phyloP scores from a whole-genome alignment of 2,797 vertebrate species.

The Petrocephalus sullivani region DNA sequence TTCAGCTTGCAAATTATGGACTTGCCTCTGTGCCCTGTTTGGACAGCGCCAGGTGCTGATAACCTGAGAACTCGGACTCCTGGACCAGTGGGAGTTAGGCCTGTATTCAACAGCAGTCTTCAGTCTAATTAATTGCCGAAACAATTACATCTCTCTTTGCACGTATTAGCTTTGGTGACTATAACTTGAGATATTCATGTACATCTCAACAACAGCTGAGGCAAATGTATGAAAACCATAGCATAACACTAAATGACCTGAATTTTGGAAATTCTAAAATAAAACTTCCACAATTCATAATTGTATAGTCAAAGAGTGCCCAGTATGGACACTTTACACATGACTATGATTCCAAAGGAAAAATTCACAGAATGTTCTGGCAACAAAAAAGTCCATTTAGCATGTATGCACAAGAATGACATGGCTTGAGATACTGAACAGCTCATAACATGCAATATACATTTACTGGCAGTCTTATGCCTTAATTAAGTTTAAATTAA shows the following conservation, averaged over 20 bases:
- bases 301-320: neutral
- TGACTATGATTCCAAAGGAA: neutral
- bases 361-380: neutral
- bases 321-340: neutral
- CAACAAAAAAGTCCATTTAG: neutral
- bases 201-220: neutral
- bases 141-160: neutral
- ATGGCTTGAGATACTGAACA: neutral
- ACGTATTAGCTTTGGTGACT: neutral
- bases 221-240: neutral
- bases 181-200: neutral
- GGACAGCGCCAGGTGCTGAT: conserved; percentile 10
- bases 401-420: neutral
- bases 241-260: neutral
- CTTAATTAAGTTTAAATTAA: conserved; percentile 38
- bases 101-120: neutral
- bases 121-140: neutral
- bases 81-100: neutral
- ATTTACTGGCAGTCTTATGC: neutral
- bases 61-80: neutral
- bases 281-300: neutral
- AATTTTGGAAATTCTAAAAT: neutral
- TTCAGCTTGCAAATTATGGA: neutral
- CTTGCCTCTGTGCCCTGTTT: neutral
- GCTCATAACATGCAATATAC: neutral